Evolutionary conservation across 2,888 invertebrate species (phyloP), one percentile per base, ranked within the genome.

Genomic region (Rotaria sp.): DNA sequence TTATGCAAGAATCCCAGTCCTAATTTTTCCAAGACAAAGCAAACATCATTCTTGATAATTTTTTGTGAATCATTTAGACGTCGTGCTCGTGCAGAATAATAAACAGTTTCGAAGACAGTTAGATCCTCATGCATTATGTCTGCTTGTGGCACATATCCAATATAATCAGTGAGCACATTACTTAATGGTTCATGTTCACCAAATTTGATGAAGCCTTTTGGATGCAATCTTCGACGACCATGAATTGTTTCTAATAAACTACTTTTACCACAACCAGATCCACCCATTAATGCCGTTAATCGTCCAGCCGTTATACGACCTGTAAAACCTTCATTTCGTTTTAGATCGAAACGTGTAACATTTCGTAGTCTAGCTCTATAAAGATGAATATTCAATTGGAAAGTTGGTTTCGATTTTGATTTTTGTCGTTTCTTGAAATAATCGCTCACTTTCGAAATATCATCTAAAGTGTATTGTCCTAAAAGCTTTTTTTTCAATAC

Each of bases 211-310:
- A 1, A 45, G 1, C 80, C 80, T 26, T 15, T 21, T 8, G 8
- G 15, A 26, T 21, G 24, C 26, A 80, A 26, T n/a, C 45, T 24
- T 80, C 80, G 80, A 7, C 41, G 80, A 35, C 80, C 80, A 13
- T 80, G 45, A 45, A 80, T 80, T 2, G 80, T 45, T 15, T 80
- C 80, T 13, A 80, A 3, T 2, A 80, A n/a, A 80, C 80, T 80
- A n/a, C 80, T 80, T 24, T 80, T 80, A 10, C 80, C 80, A 15
- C 80, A 80, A 45, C 80, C 80, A 15, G 80, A 80, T 3, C 80
- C 80, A 45, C 80, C 80, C 80, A 80, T 80, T 13, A 80, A 26
- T 8, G 80, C 80, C 26, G 80, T 80, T n/a, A 80, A 11, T 45
- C 26, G 24, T 10, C 80, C 80, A 24, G 80, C 45, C 11, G 41